These are phyloP conservation scores for Gymnoscelis rufifasciata DNA, from an alignment of 2,888 invertebrate species.

Conservation along the genomic window DNA sequence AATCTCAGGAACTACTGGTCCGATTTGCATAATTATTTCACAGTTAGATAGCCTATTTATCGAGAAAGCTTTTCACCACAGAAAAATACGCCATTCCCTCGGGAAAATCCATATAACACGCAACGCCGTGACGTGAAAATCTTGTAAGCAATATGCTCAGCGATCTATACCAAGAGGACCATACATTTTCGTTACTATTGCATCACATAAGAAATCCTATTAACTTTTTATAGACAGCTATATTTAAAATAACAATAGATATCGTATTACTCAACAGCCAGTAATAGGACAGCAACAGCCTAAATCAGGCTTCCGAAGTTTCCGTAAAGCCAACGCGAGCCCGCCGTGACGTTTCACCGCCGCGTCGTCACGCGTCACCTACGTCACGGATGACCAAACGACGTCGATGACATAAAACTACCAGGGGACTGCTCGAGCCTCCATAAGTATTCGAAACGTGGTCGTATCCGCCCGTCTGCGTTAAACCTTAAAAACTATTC, in stretches of 20 bases:
- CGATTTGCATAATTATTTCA: no score
- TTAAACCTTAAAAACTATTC: conserved; percentile 47
- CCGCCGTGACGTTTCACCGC: conserved; percentile 3
- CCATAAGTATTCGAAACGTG: conserved; percentile 52
- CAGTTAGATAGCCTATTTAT: no score
- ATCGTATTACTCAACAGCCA: conserved; percentile 10
- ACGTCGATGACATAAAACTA: conserved; percentile 35
- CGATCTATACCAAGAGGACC: not conserved
- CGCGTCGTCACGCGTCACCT: conserved; percentile 32
- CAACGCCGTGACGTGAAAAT: no score
- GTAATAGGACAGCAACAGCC: conserved; percentile 7
- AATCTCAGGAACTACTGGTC: no score
- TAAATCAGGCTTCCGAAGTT: conserved; percentile 17
- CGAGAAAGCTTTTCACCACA: no score
- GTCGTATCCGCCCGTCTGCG: conserved; percentile 31
- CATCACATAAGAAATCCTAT: no score
- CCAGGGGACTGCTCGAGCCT: conserved; percentile 39
- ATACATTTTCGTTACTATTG: no score
- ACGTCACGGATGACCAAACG: conserved; percentile 33
- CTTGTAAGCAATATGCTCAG: no score
- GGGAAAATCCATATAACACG: no score
- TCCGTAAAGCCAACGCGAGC: conserved; percentile 8
- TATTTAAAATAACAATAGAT: not conserved
- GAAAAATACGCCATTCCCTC: no score
- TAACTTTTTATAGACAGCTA: not conserved